A percentile compares a stretch with the other conserved stretches of the same genome.
These are phyloP conservation scores for Macroramphosus scolopax DNA, from an alignment of 2,797 vertebrate species.

Conservation along the genomic window DNA sequence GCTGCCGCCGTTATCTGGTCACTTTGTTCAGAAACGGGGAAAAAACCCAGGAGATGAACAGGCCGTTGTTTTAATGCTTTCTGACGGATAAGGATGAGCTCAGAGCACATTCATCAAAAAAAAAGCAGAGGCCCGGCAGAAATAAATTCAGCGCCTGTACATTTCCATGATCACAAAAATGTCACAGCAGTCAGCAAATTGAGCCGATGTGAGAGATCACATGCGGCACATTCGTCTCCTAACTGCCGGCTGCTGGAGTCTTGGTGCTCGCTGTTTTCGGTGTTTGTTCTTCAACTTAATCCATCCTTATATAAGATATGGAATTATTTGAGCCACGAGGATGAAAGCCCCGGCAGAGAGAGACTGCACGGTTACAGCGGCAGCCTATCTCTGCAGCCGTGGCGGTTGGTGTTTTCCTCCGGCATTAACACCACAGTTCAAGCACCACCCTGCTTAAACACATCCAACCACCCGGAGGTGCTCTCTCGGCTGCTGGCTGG, in stretches of 20 bases:
- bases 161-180: constrained; percentile 59
- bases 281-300: constrained; percentile 42
- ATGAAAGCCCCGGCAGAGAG: constrained; percentile 33
- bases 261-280: constrained; percentile 23
- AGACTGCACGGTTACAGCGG: constrained; percentile 18
- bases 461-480: constrained; percentile 35
- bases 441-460: constrained; percentile 59
- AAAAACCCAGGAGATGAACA: constrained; percentile 35
- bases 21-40: constrained; percentile 6
- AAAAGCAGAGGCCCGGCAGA: constrained; percentile 25
- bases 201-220: constrained; percentile 40
- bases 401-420: constrained; percentile 14
- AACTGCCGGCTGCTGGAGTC: constrained; percentile 31
- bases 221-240: constrained; percentile 35
- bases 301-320: constrained; percentile 48
- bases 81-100: constrained; percentile 54
- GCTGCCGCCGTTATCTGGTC: constrained; percentile 2
- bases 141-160: constrained; percentile 51
- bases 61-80: constrained; percentile 52
- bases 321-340: constrained; percentile 38
- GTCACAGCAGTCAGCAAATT: constrained; percentile 62
- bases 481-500: constrained; percentile 25
- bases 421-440: constrained; percentile 26
- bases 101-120: constrained; percentile 53
- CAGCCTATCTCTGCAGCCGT: constrained; percentile 27